Evolutionary conservation across 2,113 vertebrate species (phyloP).

Genomic region (Eira barbara): DNA sequence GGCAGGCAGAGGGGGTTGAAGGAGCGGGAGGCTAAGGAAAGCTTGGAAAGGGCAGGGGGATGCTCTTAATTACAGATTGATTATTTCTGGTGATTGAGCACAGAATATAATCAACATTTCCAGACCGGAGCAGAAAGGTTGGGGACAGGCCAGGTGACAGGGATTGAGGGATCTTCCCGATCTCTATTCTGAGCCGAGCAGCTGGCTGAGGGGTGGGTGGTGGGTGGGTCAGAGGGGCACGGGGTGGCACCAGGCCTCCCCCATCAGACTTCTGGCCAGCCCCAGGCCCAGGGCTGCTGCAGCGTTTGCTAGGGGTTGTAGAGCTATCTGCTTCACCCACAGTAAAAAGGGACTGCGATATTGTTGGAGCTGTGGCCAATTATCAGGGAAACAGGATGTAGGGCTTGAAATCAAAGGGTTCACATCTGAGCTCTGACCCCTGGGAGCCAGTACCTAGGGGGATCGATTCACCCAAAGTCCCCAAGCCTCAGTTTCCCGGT

Average conservation of each 20-base stretch:
- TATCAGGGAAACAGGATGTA: neutral
- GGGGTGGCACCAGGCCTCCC: neutral
- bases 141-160: neutral
- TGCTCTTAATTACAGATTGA: slow-evolving; percentile 82
- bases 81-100: slow-evolving; percentile 77
- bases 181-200: neutral
- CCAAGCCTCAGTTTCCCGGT: neutral
- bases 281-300: neutral
- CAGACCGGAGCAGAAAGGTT: slow-evolving; percentile 32
- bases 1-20: neutral
- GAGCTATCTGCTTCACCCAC: neutral
- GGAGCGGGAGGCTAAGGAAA: neutral
- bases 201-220: neutral
- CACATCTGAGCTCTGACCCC: neutral
- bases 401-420: neutral
- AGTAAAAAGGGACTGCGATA: neutral
- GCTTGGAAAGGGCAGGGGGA: slow-evolving; percentile 19
- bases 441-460: neutral
- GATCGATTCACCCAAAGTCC: neutral
- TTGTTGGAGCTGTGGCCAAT: rapidly evolving
- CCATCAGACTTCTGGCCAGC: neutral
- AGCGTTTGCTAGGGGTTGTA: neutral
- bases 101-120: slow-evolving; percentile 69
- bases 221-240: too few species aligned
- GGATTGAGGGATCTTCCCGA: neutral